Evolutionary conservation across 2,797 vertebrate species (phyloP), one percentile per base, ranked within the genome.

Genomic region (Argyrosomus regius): DNA sequence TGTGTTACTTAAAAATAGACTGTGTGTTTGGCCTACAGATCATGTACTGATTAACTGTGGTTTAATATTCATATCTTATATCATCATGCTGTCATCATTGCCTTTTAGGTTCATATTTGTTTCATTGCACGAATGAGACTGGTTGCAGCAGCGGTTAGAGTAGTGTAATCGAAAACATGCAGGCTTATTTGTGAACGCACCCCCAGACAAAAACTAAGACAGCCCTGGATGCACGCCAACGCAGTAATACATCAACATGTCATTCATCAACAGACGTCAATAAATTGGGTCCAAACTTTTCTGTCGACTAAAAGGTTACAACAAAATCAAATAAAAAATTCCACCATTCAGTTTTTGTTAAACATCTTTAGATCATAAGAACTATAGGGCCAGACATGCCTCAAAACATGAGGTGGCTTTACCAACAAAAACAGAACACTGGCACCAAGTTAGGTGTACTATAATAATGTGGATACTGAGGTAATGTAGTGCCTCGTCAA

Each of bases 1-100:
- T 60, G 26, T 71, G 46, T 57, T 78, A 72, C 17, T 13, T 16
- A 54, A 72, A 26, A 1, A 63, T 6, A 53, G 31, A 35, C 28
- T 14, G 13, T 13, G 13, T 58, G 52, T 28, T 62, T 41, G 43
- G 31, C 31, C 11, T 17, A 17, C 0, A 57, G 56, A 54, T 56
- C 26, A 26, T 48, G 6, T 18, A 3, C 43, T 28, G 62, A 49
- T 65, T 76, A 31, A 26, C 1, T 50, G 41, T 58, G 45, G 16
- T 11, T 50, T 12, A 7, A 41, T 26, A 5, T 52, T 18, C 28
- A 48, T 22, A 22, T 31, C 22, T 18, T 17, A 0, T 16, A 26
- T 24, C 28, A 16, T 6, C 17, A 3, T 58, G 14, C 9, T 16
- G 10, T 39, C 31, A 43, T 26, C 26, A 16, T 61, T 24, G 12